These are phyloP conservation scores for Xiphorhynchus elegans DNA, from an alignment of 2,113 vertebrate genomes.

Conservation along the genomic window DNA sequence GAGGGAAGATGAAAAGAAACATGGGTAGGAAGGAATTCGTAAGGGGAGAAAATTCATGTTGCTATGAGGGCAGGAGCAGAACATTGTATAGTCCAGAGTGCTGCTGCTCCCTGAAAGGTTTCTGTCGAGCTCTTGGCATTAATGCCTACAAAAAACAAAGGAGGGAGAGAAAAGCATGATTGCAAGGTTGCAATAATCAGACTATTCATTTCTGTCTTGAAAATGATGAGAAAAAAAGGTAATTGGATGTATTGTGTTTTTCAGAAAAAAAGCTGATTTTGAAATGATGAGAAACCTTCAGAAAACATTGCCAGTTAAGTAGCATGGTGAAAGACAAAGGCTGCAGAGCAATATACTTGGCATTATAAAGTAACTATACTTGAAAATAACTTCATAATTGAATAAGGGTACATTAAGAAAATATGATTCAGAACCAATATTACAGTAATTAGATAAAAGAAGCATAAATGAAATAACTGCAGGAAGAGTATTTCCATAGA, in stretches of 20 bases:
- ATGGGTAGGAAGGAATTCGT: neutral
- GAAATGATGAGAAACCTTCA: conserved; percentile 44
- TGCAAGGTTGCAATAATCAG: conserved; percentile 15
- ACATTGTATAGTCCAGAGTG: neutral
- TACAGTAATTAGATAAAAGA: conserved; percentile 83
- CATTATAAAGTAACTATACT: conserved; percentile 77
- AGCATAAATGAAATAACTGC: conserved; percentile 80
- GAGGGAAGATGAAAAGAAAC: conserved; percentile 30
- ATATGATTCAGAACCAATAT: conserved; percentile 81
- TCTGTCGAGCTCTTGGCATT: conserved; percentile 5
- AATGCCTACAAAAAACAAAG: neutral
- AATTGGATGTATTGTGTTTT: conserved; percentile 49
- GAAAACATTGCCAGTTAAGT: conserved; percentile 55
- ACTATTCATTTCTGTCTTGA: conserved; percentile 25
- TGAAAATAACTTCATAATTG: conserved; percentile 84
- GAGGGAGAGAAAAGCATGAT: neutral
- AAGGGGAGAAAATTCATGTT: neutral
- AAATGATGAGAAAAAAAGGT: conserved; percentile 17
- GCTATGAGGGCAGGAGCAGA: neutral
- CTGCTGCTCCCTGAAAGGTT: neutral
- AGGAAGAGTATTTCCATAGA: conserved; percentile 78
- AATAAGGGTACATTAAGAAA: conserved; percentile 80
- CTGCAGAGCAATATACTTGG: conserved; percentile 64
- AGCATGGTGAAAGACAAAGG: conserved; percentile 56
- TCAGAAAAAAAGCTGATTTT: neutral